Evolutionary conservation across 53 echinoderm and acorn worm genomes (phyloP), one percentile per base, ranked within the genome.

Genomic region (Luidia sarsii): DNA sequence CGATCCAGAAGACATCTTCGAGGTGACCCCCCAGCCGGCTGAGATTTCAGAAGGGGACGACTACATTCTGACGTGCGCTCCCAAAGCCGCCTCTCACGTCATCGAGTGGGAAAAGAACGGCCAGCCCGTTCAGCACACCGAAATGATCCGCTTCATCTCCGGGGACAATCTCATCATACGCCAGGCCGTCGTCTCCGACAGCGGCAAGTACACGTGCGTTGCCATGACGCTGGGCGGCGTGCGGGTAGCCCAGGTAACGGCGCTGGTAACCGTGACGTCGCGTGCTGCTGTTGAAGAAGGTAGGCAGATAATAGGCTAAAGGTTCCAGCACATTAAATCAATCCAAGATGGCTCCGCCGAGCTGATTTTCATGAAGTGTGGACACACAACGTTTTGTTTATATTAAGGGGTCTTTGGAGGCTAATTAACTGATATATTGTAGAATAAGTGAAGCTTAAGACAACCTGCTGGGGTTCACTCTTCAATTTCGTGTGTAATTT

Each of bases 51-150:
- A 38, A 27, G 87, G 69, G 21, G 71, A 84, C 27, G 75, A 84
- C 63, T 46, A 87, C 21, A 64, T 92, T 2, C 57, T 95, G 31
- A 49, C 65, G 13, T 95, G 95, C 50, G 37, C 54, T 6, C 61
- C 85, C 7, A 39, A 35, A 39, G 64, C 75, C 5, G 71, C 87
- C 33, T 43, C 73, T 7, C 71, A 88, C 34, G 22, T 81, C 2
- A 74, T 94, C 35, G 45, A 51, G 14, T 95, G 95, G 95, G 79
- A 71, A 64, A 95, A 95, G 72, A 75, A 95, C 41, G 87, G 87
- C 16, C n/a, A 22, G 2, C 80, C 37, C 7, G 60, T 94, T 7
- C 36, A 28, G 18, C 66, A 61, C 36, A 79, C 87, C 30, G 94
- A 94, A 14, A 85, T 87, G 50, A 60, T 88, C 48, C 80, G 81